Evolutionary conservation across 2,888 invertebrate genomes (phyloP).

Genomic region (Microplitis manilae): DNA sequence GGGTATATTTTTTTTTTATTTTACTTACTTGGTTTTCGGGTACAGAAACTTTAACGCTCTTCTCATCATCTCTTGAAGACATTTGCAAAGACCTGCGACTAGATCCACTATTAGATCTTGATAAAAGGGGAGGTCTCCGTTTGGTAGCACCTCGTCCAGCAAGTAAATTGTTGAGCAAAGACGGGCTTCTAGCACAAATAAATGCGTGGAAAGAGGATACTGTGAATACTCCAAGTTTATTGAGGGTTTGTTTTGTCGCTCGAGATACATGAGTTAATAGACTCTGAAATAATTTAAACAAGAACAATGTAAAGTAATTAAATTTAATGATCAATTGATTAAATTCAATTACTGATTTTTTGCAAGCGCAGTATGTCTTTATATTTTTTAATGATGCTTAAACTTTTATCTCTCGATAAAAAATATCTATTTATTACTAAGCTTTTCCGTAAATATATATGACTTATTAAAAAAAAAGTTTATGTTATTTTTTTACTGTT

Average conservation of each 20-base stretch:
- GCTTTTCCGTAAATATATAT: too few species aligned
- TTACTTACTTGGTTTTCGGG: slow-evolving; percentile 81
- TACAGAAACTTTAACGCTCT: slow-evolving; percentile 90
- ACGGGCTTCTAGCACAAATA: slow-evolving; percentile 96
- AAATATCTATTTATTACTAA: too few species aligned
- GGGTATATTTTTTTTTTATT: too few species aligned
- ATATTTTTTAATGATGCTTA: too few species aligned
- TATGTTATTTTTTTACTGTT: too few species aligned
- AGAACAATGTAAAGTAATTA: not conserved
- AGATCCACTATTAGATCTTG: slow-evolving; percentile 90
- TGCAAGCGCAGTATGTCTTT: too few species aligned
- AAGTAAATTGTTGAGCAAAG: slow-evolving; percentile 90
- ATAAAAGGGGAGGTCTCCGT: slow-evolving; percentile 89
- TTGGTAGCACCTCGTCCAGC: slow-evolving; percentile 94
- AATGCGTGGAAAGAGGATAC: slow-evolving; percentile 98
- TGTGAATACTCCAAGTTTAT: slow-evolving; percentile 96
- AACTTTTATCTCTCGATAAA: too few species aligned
- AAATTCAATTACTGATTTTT: too few species aligned
- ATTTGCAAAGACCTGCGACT: slow-evolving; percentile 91
- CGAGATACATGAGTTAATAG: slow-evolving; percentile 95
- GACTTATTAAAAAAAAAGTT: too few species aligned
- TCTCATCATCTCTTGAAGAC: slow-evolving; percentile 90
- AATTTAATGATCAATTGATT: not conserved
- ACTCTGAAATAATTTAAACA: slow-evolving; percentile 79
- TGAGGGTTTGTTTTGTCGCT: slow-evolving; percentile 93